A percentile compares a stretch with the other conserved stretches of the same genome.
phyloP scores from a whole-genome alignment of 1,140 invertebrate genomes.

The Laupala kohalensis region DNA sequence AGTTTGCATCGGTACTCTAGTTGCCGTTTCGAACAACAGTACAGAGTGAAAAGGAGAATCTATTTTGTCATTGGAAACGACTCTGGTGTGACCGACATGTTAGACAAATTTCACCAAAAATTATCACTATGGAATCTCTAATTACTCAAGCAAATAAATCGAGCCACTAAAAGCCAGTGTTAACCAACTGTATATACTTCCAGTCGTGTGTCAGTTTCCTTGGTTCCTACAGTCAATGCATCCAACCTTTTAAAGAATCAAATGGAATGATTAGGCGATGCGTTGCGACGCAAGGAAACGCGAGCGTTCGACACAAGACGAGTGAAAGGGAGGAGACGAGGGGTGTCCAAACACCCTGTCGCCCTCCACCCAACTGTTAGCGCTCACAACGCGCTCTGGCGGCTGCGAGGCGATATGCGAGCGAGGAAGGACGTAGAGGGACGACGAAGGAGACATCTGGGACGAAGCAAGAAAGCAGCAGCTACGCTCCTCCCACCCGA shows the following conservation, averaged over 20 bases:
- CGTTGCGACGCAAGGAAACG: no score
- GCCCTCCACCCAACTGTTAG: no score
- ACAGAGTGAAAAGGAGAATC: no score
- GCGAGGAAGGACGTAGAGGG: neutral
- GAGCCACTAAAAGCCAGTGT: neutral
- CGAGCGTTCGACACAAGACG: no score
- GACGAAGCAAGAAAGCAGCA: no score
- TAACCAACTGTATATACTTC: neutral
- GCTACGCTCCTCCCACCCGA: no score
- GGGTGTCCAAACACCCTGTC: no score
- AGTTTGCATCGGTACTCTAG: neutral
- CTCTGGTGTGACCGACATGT: neutral
- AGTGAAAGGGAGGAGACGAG: no score
- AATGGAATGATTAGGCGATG: no score
- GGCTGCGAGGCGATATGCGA: neutral
- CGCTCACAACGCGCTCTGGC: neutral
- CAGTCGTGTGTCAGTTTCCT: neutral
- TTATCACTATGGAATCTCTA: neutral
- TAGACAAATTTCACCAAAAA: neutral
- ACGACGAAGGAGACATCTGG: no score
- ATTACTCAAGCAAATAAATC: neutral
- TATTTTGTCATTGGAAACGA: neutral
- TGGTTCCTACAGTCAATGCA: neutral
- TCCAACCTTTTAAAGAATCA: no score
- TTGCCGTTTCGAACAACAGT: neutral